phyloP scores from a whole-genome alignment of 2,888 invertebrate species.

The Pollenia labialis region DNA sequence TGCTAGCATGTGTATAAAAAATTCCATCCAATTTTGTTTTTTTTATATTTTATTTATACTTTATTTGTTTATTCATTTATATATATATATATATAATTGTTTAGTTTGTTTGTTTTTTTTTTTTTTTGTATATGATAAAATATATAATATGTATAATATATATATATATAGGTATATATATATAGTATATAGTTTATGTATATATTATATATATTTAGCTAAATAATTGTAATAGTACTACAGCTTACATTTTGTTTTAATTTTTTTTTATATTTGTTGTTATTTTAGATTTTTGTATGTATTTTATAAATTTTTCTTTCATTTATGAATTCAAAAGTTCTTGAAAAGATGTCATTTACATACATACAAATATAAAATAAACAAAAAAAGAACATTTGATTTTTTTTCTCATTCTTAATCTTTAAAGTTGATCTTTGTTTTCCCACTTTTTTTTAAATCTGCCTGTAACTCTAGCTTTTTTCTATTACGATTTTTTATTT shows the following conservation, averaged over 20 bases:
- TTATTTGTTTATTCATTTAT: constrained; percentile 69
- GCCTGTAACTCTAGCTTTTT: not conserved
- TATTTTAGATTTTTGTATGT: constrained; percentile 42
- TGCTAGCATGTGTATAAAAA: constrained; percentile 59
- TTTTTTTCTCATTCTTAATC: constrained; percentile 9
- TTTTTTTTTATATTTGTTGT: constrained; percentile 30
- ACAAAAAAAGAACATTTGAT: constrained; percentile 34
- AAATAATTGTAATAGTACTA: constrained; percentile 75
- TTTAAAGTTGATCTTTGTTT: constrained; percentile 10
- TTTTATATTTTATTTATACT: constrained; percentile 55
- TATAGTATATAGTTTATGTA: constrained; percentile 70
- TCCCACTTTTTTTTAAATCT: not conserved
- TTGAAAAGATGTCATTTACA: constrained; percentile 57
- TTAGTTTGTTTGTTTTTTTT: constrained; percentile 58
- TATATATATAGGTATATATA: constrained; percentile 62
- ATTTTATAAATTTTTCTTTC: not conserved
- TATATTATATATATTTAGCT: constrained; percentile 71
- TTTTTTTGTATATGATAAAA: constrained; percentile 70
- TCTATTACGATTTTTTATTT: not conserved
- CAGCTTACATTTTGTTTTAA: constrained; percentile 67
- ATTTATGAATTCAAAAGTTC: constrained; percentile 22
- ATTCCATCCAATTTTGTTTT: constrained; percentile 63
- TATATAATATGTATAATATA: constrained; percentile 66
- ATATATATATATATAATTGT: constrained; percentile 60
- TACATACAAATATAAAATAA: constrained; percentile 37